phyloP scores from a whole-genome alignment of 2,888 invertebrate species.

The Perdita meconis region DNA sequence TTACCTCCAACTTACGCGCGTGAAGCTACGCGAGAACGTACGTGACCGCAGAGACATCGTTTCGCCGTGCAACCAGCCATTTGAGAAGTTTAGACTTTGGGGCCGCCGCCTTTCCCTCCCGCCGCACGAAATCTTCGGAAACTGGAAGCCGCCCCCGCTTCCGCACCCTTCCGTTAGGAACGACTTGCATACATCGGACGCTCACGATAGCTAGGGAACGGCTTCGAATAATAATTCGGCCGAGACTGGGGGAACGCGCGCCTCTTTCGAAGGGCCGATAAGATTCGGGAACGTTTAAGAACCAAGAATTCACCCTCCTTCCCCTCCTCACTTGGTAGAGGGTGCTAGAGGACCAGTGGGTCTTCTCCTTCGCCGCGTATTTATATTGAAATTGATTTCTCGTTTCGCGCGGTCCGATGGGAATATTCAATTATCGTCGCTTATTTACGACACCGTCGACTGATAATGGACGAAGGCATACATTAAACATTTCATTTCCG shows the following conservation, averaged over 20 bases:
- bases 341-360: neutral
- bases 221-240: slow-evolving; percentile 31
- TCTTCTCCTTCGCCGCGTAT: neutral
- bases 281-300: neutral
- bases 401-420: neutral
- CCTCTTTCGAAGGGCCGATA: neutral
- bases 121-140: slow-evolving; percentile 34
- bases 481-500: slow-evolving; percentile 54
- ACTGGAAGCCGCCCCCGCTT: slow-evolving; percentile 18
- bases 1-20: slow-evolving; percentile 55
- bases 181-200: slow-evolving; percentile 25
- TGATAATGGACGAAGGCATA: slow-evolving; percentile 15
- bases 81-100: slow-evolving; percentile 38
- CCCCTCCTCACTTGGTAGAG: too few relatives aligned
- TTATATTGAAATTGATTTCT: slow-evolving; percentile 19
- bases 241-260: neutral
- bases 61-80: slow-evolving; percentile 28
- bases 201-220: slow-evolving; percentile 14
- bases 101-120: neutral
- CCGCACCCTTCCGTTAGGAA: neutral
- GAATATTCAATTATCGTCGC: slow-evolving; percentile 10
- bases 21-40: slow-evolving; percentile 45
- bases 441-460: neutral
- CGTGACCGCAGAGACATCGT: slow-evolving; percentile 42
- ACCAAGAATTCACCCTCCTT: too few relatives aligned